Evolutionary conservation across 2,888 invertebrate species (phyloP).

Genomic region (Philereme vetulata): DNA sequence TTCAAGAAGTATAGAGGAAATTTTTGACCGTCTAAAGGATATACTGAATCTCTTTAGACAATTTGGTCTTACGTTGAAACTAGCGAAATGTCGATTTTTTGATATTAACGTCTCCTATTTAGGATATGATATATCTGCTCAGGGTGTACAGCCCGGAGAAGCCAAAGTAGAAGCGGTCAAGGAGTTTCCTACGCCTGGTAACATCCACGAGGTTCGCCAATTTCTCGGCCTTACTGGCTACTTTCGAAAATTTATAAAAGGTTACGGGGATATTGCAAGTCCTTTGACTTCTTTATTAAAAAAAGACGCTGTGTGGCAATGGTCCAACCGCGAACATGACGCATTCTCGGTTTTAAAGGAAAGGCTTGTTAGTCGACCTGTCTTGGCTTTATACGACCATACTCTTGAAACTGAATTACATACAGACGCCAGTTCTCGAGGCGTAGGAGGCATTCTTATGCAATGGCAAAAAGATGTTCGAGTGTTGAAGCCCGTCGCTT

Average conservation of each 20-base stretch:
- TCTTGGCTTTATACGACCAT: background rate
- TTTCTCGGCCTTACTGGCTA: background rate
- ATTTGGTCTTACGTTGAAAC: background rate
- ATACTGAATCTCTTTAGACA: background rate
- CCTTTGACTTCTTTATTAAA: background rate
- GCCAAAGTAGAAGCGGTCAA: background rate
- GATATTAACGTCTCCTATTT: background rate
- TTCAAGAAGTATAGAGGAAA: background rate
- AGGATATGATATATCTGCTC: background rate
- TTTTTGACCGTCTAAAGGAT: background rate
- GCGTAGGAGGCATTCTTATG: conserved; percentile 5
- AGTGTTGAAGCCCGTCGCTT: background rate
- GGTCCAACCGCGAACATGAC: background rate
- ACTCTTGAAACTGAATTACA: background rate
- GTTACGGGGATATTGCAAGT: no score
- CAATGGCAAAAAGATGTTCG: background rate
- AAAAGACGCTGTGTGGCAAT: background rate
- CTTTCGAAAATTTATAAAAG: background rate
- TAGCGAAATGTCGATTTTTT: background rate
- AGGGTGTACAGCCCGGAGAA: no score
- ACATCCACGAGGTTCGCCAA: background rate
- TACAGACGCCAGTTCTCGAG: background rate
- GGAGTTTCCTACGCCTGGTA: background rate
- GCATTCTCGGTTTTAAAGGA: background rate
- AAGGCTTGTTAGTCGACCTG: background rate